phyloP scores from a whole-genome alignment of 1,140 invertebrate genomes.

The Maconellicoccus hirsutus region DNA sequence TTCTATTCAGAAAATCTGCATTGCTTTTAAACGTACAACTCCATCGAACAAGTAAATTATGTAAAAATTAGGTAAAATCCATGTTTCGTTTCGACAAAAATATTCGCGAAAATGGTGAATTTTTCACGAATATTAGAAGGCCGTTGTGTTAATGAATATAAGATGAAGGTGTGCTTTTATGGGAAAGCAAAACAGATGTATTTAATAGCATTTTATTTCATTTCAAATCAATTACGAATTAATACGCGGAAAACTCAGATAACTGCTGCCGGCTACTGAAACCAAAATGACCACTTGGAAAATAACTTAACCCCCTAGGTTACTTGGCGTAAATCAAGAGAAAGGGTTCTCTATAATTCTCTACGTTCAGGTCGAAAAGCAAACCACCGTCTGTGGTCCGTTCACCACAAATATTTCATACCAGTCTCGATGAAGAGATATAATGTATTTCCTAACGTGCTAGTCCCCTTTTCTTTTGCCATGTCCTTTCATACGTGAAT shows the following conservation, averaged over 20 bases:
- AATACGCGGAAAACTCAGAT: background rate
- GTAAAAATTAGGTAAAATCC: too few relatives aligned
- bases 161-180: background rate
- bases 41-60: too few relatives aligned
- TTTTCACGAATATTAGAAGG: too few relatives aligned
- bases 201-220: slow-evolving; percentile 5
- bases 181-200: background rate
- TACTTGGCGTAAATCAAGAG: background rate
- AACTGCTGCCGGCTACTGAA: background rate
- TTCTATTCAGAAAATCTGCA: too few relatives aligned
- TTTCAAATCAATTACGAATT: slow-evolving; percentile 6
- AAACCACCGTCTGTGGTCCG: slow-evolving; percentile 1
- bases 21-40: too few relatives aligned
- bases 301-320: background rate
- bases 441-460: background rate
- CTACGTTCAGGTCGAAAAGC: background rate
- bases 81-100: too few relatives aligned
- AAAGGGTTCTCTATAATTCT: background rate
- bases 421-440: background rate
- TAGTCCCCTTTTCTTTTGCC: background rate
- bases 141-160: background rate
- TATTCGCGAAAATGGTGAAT: too few relatives aligned
- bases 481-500: background rate
- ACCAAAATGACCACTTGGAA: slow-evolving; percentile 3
- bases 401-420: background rate